Evolutionary conservation across 2,888 invertebrate species (phyloP), one percentile per base, ranked within the genome.

Genomic region (Gastrophysa polygoni): DNA sequence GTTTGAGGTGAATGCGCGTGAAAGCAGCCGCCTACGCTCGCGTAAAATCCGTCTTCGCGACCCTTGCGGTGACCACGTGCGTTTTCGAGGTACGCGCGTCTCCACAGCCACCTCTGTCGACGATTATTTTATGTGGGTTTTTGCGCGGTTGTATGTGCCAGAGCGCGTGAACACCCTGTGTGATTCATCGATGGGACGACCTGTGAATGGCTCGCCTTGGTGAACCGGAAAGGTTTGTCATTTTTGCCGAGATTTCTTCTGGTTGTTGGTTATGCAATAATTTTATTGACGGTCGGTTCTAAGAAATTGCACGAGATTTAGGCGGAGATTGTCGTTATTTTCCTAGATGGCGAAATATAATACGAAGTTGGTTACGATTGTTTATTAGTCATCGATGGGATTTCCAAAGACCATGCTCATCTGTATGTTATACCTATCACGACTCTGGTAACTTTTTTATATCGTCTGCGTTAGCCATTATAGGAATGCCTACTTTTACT

Each of bases 101-200:
- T n/a, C n/a, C n/a, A n/a, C n/a, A n/a, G n/a, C n/a, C n/a, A n/a
- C n/a, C n/a, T n/a, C n/a, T n/a, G n/a, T n/a, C n/a, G n/a, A n/a
- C n/a, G n/a, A n/a, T n/a, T n/a, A n/a, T n/a, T n/a, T n/a, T n/a
- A n/a, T 28, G 28, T 34, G 20, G 51, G 57, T 60, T 62, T 50
- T 57, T 46, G 38, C 10, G 18, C 18, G 21, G 57, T 59, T 56
- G 20, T 34, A n/a, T n/a, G n/a, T n/a, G n/a, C n/a, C n/a, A n/a
- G n/a, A n/a, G n/a, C n/a, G 24, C 24, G 24, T 24, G 7, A 24
- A 24, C 7, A 24, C 24, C 24, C 24, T 3, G 24, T 14, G 52
- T 75, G 75, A 74, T 70, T 73, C 75, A 75, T 74, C 75, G 68
- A 63, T 68, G 65, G 64, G 64, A 67, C 64, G 70, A 68, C 71